These are phyloP conservation scores for Micrastur ruficollis DNA, from an alignment of 2,797 vertebrate genomes.

Conservation along the genomic window DNA sequence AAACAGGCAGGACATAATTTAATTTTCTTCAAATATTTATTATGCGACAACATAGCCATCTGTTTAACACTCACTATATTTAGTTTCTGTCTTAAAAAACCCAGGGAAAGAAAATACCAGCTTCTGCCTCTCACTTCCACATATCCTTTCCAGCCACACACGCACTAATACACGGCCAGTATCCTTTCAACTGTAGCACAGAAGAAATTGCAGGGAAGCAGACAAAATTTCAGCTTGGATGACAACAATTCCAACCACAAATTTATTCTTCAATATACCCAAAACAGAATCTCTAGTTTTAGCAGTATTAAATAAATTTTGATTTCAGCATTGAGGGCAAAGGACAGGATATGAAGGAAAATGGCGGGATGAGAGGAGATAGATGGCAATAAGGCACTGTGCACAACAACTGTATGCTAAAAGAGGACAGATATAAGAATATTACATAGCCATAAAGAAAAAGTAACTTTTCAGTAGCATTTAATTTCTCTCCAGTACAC, in stretches of 20 bases:
- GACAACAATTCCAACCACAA: not conserved
- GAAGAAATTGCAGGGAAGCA: not conserved
- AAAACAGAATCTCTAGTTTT: not conserved
- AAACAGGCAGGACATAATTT: conserved; percentile 29
- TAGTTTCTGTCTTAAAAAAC: conserved; percentile 42
- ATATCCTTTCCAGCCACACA: not conserved
- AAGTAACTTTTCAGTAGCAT: not conserved
- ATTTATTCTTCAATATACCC: not conserved
- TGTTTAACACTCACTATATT: conserved; percentile 43
- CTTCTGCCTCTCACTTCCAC: conserved; percentile 5
- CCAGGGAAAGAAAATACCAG: conserved; percentile 10
- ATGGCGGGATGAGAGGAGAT: not conserved
- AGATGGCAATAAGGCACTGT: not conserved
- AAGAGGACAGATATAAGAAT: not conserved
- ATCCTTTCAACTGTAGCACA: not conserved
- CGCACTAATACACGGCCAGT: not conserved
- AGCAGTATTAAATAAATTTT: not conserved
- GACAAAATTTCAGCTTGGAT: not conserved
- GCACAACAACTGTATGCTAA: not conserved
- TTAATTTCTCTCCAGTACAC: not conserved
- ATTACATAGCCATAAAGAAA: not conserved
- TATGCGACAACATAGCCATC: conserved; percentile 30
- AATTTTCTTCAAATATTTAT: conserved; percentile 67
- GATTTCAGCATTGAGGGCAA: not conserved
- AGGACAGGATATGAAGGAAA: not conserved